Evolutionary conservation across 2,113 vertebrate genomes (phyloP).

Genomic region (Propithecus coquereli): DNA sequence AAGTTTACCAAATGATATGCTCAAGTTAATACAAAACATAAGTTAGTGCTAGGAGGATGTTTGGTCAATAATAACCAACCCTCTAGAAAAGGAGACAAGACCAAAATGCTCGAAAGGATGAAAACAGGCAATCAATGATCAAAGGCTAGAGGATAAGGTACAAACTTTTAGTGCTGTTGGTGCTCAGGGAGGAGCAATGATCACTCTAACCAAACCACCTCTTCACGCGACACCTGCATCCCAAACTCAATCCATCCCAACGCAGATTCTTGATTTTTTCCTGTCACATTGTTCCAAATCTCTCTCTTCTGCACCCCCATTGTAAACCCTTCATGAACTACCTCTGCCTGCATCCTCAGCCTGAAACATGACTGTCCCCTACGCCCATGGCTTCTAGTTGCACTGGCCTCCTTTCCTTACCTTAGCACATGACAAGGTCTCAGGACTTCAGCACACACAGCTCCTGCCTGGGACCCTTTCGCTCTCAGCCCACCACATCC

Average conservation of each 20-base stretch:
- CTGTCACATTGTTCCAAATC: neutral
- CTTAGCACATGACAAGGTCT: neutral
- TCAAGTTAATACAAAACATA: neutral
- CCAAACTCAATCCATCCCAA: neutral
- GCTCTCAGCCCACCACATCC: rapidly evolving
- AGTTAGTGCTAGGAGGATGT: neutral
- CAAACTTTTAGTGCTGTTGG: neutral
- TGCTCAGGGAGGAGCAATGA: neutral
- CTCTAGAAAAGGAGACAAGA: neutral
- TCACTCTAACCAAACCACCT: neutral
- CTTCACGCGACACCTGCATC: neutral
- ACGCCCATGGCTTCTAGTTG: no score
- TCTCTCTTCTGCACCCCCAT: neutral
- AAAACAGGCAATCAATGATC: neutral
- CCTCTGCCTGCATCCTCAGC: neutral
- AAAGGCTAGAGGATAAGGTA: neutral
- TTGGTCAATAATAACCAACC: neutral
- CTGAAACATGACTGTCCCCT: neutral
- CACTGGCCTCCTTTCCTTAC: neutral
- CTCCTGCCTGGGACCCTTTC: neutral
- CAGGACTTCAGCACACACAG: rapidly evolving
- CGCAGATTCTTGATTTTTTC: neutral
- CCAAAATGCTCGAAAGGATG: neutral
- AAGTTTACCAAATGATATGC: neutral
- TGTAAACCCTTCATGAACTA: rapidly evolving